Evolutionary conservation across 2,113 vertebrate genomes (phyloP), one percentile per base, ranked within the genome.

Genomic region (Pampusana beccarii): DNA sequence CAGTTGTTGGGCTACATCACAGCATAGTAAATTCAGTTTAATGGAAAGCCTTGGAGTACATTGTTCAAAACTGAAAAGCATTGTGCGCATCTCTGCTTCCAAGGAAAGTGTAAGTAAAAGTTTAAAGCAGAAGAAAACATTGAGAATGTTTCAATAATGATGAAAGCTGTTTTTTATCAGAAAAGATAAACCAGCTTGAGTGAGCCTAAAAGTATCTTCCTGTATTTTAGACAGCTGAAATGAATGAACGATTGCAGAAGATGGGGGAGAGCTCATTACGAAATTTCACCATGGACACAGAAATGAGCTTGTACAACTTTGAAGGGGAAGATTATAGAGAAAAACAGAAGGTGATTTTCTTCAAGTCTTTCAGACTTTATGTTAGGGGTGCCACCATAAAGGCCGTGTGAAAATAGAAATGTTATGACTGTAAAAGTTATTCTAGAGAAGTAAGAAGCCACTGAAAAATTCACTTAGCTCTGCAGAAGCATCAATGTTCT

Each of bases 271-370:
- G 98, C 85, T 98, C 98, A 16, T 97, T 99, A 48, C 97, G 98
- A 88, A 98, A 98, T 91, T 99, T 99, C 97, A 98, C 98, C 62
- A 98, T 99, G 98, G 99, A 99, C 71, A 98, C 97, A 58, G 98
- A 99, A 96, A 98, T 98, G 97, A 99, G 98, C 93, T 98, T 99
- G 62, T 99, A 99, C 97, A 99, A 99, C 82, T 99, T 99, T 75
- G 99, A 99, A 98, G 99, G 99, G 87, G 98, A 99, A 97, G 99
- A 99, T 97, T 99, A 99, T 80, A 98, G 98, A 97, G 99, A 98
- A 95, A 99, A 99, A 93, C 98, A 99, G 85, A 99, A 99, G 98
- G 98, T 99, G 97, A 93, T 73, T 54, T 92, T 93, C 67, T 57
- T 93, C 29, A 78, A 42, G 28, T 2, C 12, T 73, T 46, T 33